phyloP scores from a whole-genome alignment of 2,797 vertebrate genomes.

The Premnoplex brunnescens region DNA sequence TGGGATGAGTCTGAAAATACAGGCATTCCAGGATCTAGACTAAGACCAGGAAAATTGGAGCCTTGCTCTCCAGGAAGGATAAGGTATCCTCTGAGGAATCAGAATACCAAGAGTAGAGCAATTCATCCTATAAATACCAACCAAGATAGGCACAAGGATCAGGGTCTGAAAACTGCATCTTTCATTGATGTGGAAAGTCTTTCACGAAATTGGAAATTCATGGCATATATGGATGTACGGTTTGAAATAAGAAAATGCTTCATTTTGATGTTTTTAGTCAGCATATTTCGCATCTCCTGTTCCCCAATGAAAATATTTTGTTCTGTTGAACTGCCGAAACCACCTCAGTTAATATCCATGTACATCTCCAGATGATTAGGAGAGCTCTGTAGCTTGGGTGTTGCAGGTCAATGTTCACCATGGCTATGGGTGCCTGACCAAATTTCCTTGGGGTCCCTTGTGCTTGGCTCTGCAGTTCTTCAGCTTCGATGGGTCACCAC shows the following conservation, averaged over 20 bases:
- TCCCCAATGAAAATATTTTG: neutral
- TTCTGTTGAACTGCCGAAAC: neutral
- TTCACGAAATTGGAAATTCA: neutral
- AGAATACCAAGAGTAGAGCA: neutral
- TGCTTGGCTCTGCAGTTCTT: neutral
- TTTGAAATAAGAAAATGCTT: neutral
- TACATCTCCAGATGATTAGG: neutral
- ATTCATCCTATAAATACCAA: neutral
- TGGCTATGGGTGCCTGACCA: neutral
- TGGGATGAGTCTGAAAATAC: neutral
- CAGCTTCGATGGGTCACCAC: neutral
- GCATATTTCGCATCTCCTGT: neutral
- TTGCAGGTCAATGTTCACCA: fast-evolving
- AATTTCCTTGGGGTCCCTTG: neutral
- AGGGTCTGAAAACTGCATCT: neutral
- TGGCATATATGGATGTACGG: no score
- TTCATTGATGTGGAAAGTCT: neutral
- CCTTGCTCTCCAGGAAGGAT: neutral
- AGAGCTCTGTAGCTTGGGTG: neutral
- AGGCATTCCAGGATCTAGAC: neutral
- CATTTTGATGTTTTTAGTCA: neutral
- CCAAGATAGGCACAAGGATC: neutral
- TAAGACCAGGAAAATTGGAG: neutral
- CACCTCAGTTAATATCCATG: neutral
- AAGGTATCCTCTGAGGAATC: neutral